Conservation (phyloP, 2,888 invertebrate genomes). For the Meiosimyza platycephala region DNA sequence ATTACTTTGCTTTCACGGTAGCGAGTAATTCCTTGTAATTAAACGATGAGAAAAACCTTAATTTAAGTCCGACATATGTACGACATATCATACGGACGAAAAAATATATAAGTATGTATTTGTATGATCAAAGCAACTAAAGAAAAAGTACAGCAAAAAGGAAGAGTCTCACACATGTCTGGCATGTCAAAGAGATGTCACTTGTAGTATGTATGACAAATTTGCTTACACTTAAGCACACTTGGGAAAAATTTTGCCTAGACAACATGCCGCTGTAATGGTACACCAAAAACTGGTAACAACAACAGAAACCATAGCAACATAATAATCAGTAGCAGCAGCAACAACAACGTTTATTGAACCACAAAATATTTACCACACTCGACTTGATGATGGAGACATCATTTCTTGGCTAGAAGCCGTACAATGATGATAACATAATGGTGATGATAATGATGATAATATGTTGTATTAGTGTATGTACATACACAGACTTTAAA, state of each 20-base stretch:
- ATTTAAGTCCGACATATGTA: no score
- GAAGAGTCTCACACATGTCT: conserved; percentile 11
- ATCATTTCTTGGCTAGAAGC: not conserved
- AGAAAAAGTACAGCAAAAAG: not conserved
- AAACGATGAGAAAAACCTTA: no score
- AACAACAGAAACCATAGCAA: not conserved
- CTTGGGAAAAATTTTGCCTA: not conserved
- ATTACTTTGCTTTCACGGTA: no score
- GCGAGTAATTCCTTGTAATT: no score
- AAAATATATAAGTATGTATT: no score
- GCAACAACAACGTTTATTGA: conserved; percentile 12
- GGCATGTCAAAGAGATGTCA: not conserved
- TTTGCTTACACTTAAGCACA: not conserved
- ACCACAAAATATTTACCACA: conserved; percentile 27
- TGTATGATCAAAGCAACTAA: no score
- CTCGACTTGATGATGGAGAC: conserved; percentile 14
- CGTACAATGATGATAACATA: not conserved
- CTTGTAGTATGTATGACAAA: not conserved
- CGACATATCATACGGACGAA: no score
- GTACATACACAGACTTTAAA: conserved; percentile 2
- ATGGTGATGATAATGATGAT: conserved; percentile 4
- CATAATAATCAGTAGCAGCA: not conserved
- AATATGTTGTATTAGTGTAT: not conserved
- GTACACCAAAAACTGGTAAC: not conserved
- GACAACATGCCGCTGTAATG: conserved; percentile 5